Conservation (phyloP, 1,140 invertebrate species). For the Bombus impatiens region DNA sequence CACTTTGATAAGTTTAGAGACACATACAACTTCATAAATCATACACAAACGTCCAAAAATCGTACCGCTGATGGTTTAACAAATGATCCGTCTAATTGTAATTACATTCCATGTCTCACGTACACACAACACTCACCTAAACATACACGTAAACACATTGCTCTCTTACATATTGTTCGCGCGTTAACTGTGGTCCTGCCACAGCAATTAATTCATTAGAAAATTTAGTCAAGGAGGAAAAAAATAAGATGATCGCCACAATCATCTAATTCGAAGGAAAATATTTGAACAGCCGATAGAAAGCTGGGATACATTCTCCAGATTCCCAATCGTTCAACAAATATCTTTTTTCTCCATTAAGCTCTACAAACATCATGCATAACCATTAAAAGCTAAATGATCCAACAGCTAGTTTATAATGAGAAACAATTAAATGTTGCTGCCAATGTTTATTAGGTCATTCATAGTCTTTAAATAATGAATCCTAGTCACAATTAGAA, state of each 20-base stretch:
- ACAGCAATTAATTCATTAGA: constrained; percentile 7
- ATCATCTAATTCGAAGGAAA: constrained; percentile 2
- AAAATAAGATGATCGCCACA: background rate
- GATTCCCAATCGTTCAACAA: background rate
- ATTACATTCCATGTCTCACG: constrained; percentile 28
- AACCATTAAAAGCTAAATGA: constrained; percentile 6
- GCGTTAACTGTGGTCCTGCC: constrained; percentile 24
- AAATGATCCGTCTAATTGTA: constrained; percentile 46
- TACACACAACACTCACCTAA: constrained; percentile 30
- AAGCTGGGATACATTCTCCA: too few species aligned
- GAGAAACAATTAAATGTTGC: constrained; percentile 27
- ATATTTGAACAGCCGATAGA: background rate
- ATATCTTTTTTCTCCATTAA: constrained; percentile 1
- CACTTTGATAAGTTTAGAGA: background rate
- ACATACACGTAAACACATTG: constrained; percentile 17
- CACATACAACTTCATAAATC: constrained; percentile 30
- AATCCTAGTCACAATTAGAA: constrained; percentile 8
- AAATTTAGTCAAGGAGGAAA: background rate
- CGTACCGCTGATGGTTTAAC: constrained; percentile 78
- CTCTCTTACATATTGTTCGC: constrained; percentile 34
- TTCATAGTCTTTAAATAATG: constrained; percentile 18
- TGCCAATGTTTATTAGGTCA: constrained; percentile 41
- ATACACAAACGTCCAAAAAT: constrained; percentile 64
- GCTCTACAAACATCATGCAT: background rate
- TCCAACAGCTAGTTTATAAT: constrained; percentile 27